Percentiles rank a stretch among this genome's conserved stretches.
Evolutionary conservation across 2,113 vertebrate genomes (phyloP).

Genomic region (Chloropsis cyanopogon): DNA sequence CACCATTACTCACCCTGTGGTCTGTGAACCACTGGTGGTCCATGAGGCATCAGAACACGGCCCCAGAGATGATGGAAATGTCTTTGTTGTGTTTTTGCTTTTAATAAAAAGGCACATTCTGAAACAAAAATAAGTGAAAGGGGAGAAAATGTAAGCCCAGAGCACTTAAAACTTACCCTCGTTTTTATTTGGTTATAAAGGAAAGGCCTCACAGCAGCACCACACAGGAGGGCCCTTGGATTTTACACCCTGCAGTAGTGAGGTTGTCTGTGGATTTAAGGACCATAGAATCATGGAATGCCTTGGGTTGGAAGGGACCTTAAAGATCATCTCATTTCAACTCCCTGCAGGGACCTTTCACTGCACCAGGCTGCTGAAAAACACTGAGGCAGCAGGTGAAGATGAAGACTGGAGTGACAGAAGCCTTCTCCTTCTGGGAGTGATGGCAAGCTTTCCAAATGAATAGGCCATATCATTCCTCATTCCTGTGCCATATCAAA

Average conservation of each 20-base stretch:
- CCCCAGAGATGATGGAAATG: not conserved
- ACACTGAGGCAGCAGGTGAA: not conserved
- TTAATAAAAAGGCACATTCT: not conserved
- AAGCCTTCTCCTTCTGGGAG: not conserved
- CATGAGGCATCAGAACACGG: not conserved
- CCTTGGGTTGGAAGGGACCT: not conserved
- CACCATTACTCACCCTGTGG: constrained; percentile 35
- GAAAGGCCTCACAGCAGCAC: not conserved
- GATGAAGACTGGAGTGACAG: not conserved
- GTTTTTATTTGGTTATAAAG: not conserved
- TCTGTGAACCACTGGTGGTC: constrained; percentile 41
- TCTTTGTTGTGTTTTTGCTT: not conserved
- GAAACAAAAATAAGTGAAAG: constrained; percentile 1
- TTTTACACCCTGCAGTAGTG: not conserved
- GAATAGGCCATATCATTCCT: not conserved
- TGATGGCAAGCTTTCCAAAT: not conserved
- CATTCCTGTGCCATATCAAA: not conserved
- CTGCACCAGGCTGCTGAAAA: not conserved
- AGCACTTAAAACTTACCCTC: not conserved
- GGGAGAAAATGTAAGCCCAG: not conserved
- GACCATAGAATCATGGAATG: not conserved
- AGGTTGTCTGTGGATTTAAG: not conserved
- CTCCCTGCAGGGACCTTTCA: not conserved
- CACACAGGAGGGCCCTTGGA: not conserved
- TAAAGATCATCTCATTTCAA: not conserved